Evolutionary conservation across 2,113 vertebrate species (phyloP).

Genomic region (sheep (Ovis aries)): ARS-UI_Ramb_v3.0 NC_056080.1:89875501-89876000

Average conservation of each 20-base stretch:
- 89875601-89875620: not conserved
- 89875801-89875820: not conserved
- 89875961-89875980: not conserved
- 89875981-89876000: not conserved
- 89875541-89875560: not conserved
- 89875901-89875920: not conserved
- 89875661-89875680: not conserved
- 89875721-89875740: not conserved
- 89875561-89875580: not conserved
- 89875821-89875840: not conserved
- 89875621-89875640: not conserved
- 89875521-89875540: not conserved
- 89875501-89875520: not conserved
- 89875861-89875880: not conserved
- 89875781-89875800: not conserved
- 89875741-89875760: not conserved
- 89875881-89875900: not conserved
- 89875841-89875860: not conserved
- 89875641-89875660: not conserved
- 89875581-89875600: not conserved
- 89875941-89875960: not conserved
- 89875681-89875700: not conserved
- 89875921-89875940: not conserved
- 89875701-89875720: not conserved
- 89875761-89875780: not conserved